Conservation (phyloP, 2,797 vertebrate genomes). For the Chromobotia macracanthus region DNA sequence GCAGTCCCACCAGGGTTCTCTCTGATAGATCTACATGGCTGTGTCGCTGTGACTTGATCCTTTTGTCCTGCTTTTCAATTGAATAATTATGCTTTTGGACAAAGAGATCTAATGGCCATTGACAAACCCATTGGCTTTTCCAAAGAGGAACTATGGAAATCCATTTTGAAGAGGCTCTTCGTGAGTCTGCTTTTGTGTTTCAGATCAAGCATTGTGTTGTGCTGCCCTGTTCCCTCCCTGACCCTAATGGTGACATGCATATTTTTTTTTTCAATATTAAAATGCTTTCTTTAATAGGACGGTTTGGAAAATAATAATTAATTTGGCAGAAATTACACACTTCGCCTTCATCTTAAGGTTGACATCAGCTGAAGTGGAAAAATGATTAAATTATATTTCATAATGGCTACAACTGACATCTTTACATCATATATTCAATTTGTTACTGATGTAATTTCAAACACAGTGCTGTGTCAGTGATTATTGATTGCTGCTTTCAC, state of each 20-base stretch:
- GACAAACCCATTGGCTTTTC: background rate
- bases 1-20: slow-evolving; percentile 17
- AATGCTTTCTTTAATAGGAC: background rate
- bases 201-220: background rate
- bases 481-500: background rate
- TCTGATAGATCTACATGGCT: slow-evolving; percentile 25
- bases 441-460: background rate
- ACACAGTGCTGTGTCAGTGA: background rate
- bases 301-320: too few relatives aligned
- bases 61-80: slow-evolving; percentile 22
- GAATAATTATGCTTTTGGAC: slow-evolving; percentile 13
- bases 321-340: background rate
- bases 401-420: background rate
- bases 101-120: background rate
- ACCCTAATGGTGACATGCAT: background rate
- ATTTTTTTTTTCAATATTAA: background rate
- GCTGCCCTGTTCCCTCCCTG: background rate
- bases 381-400: background rate
- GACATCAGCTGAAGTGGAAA: background rate
- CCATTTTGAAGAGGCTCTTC: background rate
- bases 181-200: background rate
- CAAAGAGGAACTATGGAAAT: slow-evolving; percentile 9
- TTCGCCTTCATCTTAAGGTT: background rate
- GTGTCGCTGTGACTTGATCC: background rate
- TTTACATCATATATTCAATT: background rate